Evolutionary conservation across 2,888 invertebrate genomes (phyloP).

Genomic region (Eilema depressum): DNA sequence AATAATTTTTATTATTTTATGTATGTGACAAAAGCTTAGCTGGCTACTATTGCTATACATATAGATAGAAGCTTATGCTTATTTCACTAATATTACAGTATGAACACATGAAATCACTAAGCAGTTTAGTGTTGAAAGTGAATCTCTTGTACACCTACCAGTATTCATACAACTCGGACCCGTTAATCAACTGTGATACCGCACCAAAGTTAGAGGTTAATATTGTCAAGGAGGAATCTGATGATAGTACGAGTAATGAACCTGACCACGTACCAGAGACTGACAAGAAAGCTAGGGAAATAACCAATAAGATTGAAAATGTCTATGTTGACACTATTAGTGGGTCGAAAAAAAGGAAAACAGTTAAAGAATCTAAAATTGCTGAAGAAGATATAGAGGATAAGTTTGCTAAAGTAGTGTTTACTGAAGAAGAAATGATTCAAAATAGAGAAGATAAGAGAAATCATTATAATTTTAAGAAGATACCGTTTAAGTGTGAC

Average conservation of each 20-base stretch:
- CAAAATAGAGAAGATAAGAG: conserved; percentile 65
- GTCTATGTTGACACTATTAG: not conserved
- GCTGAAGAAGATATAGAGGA: conserved; percentile 28
- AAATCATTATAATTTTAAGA: conserved; percentile 71
- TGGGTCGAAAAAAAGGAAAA: not conserved
- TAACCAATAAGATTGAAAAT: not conserved
- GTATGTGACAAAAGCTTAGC: no score
- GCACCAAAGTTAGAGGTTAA: conserved; percentile 22
- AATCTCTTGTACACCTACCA: conserved; percentile 28
- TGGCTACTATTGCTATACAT: no score
- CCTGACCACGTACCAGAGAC: not conserved
- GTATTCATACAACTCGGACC: conserved; percentile 21
- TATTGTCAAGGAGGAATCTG: conserved; percentile 30
- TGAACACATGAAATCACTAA: conserved; percentile 37
- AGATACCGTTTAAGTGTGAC: conserved; percentile 72
- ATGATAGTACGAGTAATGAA: conserved; percentile 10
- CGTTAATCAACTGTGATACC: conserved; percentile 13
- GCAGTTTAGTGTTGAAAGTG: conserved; percentile 19
- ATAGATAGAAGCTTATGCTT: conserved; percentile 18
- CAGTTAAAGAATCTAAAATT: conserved; percentile 4
- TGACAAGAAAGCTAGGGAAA: not conserved
- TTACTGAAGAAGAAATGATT: conserved; percentile 66
- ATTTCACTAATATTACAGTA: not conserved
- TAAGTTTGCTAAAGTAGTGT: conserved; percentile 59
- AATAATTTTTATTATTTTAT: no score